Evolutionary conservation across 2,797 vertebrate genomes (phyloP), one percentile per base, ranked within the genome.

Genomic region (Lerista edwardsae): DNA sequence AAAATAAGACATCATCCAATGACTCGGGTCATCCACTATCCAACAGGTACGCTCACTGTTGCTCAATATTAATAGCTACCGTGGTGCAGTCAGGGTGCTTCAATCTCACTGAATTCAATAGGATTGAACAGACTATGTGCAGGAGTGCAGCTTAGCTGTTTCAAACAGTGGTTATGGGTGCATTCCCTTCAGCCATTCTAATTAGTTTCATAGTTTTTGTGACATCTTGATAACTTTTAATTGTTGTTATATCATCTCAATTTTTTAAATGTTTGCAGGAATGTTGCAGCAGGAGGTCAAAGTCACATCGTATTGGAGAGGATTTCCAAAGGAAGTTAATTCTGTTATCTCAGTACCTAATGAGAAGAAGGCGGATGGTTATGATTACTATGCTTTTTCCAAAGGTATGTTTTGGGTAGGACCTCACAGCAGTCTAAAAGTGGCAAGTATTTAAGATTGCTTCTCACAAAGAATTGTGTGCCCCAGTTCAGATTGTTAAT

Each of bases 321-420:
- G 96, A n/a, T 85, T 97, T 79, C 96, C 96, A 0, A 93, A 86
- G 75, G 67, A 93, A 92, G 80, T 97, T 71, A 98, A 98, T 3
- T 97, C 98, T 1, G 97, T 97, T 0, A 77, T 99, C 69, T 97
- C 99, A 0, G 61, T 98, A 71, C 98, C 97, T 23, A 97, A 90
- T 87, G 64, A 41, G 39, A 92, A 91, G 59, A 96, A 96, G 78
- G 94, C 95, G 0, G 97, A 98, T 0, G 97, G 97, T 64, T 99
- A 98, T 5, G 97, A 97, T 82, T 99, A 99, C 89, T 97, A 96
- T 0, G 94, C 98, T 82, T 97, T 99, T 94, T 97, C 97, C 17
- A 96, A 95, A 93, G 95, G 98, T 99, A 96, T 97, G 97, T 94
- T 75, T 23, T 75, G 87, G 34, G 74, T 80, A 76, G 82, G 31